Base-by-base conservation (phyloP, 1,140 invertebrate genomes). In the Drusus annulatus region DNA sequence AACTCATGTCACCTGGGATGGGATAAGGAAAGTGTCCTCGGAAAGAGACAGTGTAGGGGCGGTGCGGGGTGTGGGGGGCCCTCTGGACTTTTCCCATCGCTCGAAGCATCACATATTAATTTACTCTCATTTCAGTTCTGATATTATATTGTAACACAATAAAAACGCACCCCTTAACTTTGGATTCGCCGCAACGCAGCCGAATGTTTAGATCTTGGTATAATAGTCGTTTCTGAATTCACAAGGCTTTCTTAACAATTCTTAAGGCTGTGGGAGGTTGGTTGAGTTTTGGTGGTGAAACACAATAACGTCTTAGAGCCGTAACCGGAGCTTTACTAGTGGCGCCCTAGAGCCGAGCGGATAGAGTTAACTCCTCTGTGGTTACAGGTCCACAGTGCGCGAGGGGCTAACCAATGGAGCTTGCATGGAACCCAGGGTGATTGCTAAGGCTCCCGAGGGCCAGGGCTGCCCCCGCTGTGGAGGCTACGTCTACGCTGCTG, bases 401-500 rank as follows among this genome's bases (percentile, higher is more conserved):
- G 79, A 36, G 77, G 81, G 84, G 84, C 85, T 86, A 82, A 89
- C 87, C 78, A 90, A 90, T 80, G 91, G 91, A 84, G 91, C 93
- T n/a, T 89, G 91, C 84, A 79, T 94, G 86, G 93, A 95, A 84
- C 90, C 94, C 16, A 91, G 94, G 65, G 91, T 91, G 68, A 95
- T 96, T 85, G 94, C 94, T n/a, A 94, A 94, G 87, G 95, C 95
- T 50, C 94, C 95, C 23, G 94, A 95, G 83, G 96, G 96, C 19
- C 93, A 97, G 88, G 96, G 96, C 60, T 98, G 96, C 85, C 96
- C 96, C 23, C 91, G 96, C 81, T 98, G 97, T 87, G 96, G 96
- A 68, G 97, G 97, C 83, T 97, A 91, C 86, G 97, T 98, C 21
- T 98, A 97, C 88, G 96, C 96, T 79, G 97, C 97, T 68, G 97